phyloP scores from a whole-genome alignment of 2,888 invertebrate species.

The Troides aeacus region DNA sequence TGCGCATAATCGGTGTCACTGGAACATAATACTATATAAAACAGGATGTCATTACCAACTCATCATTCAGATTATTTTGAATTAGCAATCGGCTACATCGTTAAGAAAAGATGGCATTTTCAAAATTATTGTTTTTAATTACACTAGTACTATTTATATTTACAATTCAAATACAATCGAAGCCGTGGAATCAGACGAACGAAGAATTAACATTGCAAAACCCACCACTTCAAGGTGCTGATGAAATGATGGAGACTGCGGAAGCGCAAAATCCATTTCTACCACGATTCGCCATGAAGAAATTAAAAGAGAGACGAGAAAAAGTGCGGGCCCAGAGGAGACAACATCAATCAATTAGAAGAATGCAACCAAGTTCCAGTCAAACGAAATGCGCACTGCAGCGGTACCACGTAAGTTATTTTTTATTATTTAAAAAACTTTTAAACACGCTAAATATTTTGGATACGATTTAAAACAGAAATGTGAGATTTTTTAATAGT shows the following conservation, averaged over 20 bases:
- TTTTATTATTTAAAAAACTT: too few relatives aligned
- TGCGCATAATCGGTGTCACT: conserved; percentile 72
- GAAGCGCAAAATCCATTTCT: conserved; percentile 66
- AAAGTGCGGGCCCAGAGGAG: conserved; percentile 55
- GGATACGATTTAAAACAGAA: background rate
- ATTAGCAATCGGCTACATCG: conserved; percentile 44
- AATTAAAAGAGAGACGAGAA: conserved; percentile 59
- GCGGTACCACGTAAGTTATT: conserved; percentile 47
- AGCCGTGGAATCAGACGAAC: conserved; percentile 44
- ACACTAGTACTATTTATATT: conserved; percentile 42
- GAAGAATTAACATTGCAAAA: conserved; percentile 17
- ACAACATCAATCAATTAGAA: conserved; percentile 43
- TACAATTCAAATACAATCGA: conserved; percentile 41
- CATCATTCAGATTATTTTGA: conserved; percentile 46
- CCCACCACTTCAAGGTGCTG: conserved; percentile 33
- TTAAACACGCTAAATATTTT: too few relatives aligned
- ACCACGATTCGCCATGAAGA: conserved; percentile 69
- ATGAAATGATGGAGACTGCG: conserved; percentile 67
- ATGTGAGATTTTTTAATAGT: too few relatives aligned
- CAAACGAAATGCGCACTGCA: conserved; percentile 39
- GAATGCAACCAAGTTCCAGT: conserved; percentile 36
- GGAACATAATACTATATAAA: conserved; percentile 60
- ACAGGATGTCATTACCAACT: conserved; percentile 39
- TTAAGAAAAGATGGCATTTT: conserved; percentile 18
- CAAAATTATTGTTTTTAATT: conserved; percentile 41